A percentile compares a stretch with the other conserved stretches of the same genome.
These are phyloP conservation scores for Atherinomorus stipes DNA, from an alignment of 2,113 vertebrate species.

Conservation along the genomic window DNA sequence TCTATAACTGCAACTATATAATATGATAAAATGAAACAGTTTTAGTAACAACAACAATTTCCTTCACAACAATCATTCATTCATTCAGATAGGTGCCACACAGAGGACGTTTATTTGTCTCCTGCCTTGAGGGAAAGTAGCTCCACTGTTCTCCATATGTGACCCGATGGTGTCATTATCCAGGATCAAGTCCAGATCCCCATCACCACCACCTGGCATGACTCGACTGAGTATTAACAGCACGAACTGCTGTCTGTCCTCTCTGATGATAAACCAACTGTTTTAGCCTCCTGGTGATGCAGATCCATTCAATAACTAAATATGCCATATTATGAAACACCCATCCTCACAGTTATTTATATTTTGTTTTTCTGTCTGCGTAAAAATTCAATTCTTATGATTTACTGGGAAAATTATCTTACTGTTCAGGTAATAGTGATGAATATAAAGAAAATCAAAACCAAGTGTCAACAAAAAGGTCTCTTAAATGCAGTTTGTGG, in stretches of 20 bases:
- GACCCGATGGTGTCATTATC: conserved; percentile 68
- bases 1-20: no score
- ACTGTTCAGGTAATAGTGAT: background rate
- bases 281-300: conserved; percentile 19
- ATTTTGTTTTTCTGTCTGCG: background rate
- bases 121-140: conserved; percentile 38
- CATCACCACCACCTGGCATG: conserved; percentile 51
- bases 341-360: background rate
- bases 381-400: no score
- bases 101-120: conserved; percentile 49
- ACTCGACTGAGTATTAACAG: conserved; percentile 71
- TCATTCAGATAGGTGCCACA: conserved; percentile 10
- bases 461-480: background rate
- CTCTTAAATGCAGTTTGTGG: conserved; percentile 20
- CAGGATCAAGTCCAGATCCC: conserved; percentile 62
- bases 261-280: conserved; percentile 50
- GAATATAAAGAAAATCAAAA: conserved; percentile 1
- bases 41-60: background rate
- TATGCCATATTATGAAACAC: conserved; percentile 22
- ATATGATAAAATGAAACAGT: background rate
- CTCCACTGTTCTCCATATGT: conserved; percentile 48
- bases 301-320: conserved; percentile 44
- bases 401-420: no score
- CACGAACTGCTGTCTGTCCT: conserved; percentile 34
- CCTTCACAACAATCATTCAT: conserved; percentile 9